These are phyloP conservation scores for Acutogordius australiensis DNA, from an alignment of 2,888 invertebrate species.

Conservation along the genomic window DNA sequence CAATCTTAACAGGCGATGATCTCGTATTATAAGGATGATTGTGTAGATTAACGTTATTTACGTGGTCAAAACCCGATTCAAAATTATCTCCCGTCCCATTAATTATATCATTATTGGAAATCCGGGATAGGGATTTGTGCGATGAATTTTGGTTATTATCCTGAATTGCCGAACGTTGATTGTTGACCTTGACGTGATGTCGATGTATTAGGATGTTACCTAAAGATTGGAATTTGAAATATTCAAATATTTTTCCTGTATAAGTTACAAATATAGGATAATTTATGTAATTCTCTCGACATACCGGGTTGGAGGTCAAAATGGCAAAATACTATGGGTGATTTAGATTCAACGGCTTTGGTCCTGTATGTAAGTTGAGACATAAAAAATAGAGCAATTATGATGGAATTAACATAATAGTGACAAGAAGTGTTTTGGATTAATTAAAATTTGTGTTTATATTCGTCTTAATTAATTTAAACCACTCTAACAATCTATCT, in stretches of 20 bases:
- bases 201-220: conserved; percentile 22
- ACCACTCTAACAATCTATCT: too few species aligned
- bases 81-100: too few species aligned
- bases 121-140: too few species aligned
- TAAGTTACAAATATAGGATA: too few species aligned
- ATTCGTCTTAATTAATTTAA: too few species aligned
- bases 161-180: not conserved
- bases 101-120: too few species aligned
- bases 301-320: conserved; percentile 24
- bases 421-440: conserved; percentile 4
- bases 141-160: too few species aligned
- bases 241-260: too few species aligned
- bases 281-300: not conserved
- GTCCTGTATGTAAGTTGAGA: not conserved
- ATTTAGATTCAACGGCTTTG: conserved; percentile 25
- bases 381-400: not conserved
- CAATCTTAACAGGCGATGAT: conserved; percentile 24
- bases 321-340: conserved; percentile 37
- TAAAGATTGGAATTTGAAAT: too few species aligned
- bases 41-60: not conserved
- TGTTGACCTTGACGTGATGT: not conserved
- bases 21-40: too few species aligned
- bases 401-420: not conserved
- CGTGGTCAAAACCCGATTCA: not conserved
- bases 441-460: too few species aligned